Evolutionary conservation across 2,113 vertebrate species (phyloP).

Genomic region (Sprattus sprattus): DNA sequence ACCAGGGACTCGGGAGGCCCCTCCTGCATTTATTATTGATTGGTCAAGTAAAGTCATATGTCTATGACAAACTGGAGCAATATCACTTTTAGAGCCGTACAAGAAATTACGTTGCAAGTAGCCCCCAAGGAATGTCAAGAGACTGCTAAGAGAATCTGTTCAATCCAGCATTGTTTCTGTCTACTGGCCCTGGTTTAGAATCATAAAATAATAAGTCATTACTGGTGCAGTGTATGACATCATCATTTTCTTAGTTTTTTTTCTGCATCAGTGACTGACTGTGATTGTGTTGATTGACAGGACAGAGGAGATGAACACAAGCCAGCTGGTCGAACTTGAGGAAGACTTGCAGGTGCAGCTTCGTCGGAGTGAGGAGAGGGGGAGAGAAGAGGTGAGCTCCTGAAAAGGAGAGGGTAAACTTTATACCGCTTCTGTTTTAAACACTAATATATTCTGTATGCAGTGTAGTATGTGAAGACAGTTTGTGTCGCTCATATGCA

Average conservation of each 20-base stretch:
- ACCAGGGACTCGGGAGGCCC: not conserved
- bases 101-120: not conserved
- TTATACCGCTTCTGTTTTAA: not conserved
- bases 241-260: not conserved
- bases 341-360: conserved; percentile 73
- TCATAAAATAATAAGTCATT: not conserved
- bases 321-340: conserved; percentile 70
- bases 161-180: not conserved
- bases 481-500: not conserved
- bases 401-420: not conserved
- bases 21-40: not conserved
- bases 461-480: too few species aligned
- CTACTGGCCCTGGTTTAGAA: not conserved
- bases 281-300: conserved; percentile 53
- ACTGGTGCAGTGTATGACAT: not conserved
- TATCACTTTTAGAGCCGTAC: not conserved
- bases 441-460: too few species aligned
- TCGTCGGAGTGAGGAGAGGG: conserved; percentile 56
- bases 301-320: conserved; percentile 65
- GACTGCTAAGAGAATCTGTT: not conserved
- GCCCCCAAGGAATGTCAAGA: not conserved
- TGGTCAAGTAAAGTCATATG: not conserved
- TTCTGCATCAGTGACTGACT: not conserved
- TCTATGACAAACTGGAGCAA: not conserved
- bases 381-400: conserved; percentile 66